phyloP scores from a whole-genome alignment of 2,888 invertebrate genomes.

The Hypomecis atomaria region DNA sequence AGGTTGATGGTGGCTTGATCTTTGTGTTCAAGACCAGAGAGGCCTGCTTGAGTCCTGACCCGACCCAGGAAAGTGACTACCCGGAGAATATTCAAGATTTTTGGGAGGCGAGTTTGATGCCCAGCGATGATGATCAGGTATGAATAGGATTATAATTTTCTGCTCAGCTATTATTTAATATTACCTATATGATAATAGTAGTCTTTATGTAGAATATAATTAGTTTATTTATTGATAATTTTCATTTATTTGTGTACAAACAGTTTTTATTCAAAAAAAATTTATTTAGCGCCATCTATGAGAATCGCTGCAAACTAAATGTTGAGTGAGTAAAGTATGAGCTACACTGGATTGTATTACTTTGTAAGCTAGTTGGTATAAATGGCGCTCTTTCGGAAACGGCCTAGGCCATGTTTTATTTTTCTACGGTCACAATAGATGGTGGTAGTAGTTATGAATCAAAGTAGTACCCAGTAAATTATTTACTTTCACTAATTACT shows the following conservation, averaged over 20 bases:
- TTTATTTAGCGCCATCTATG: constrained; percentile 36
- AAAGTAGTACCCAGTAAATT: not conserved
- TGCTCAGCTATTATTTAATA: too few species aligned
- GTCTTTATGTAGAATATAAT: not conserved
- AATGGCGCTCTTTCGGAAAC: constrained; percentile 15
- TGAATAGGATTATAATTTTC: not conserved
- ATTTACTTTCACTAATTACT: not conserved
- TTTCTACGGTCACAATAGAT: constrained; percentile 1
- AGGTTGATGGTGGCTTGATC: constrained; percentile 76
- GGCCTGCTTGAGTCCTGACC: constrained; percentile 74
- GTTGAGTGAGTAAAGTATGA: too few species aligned
- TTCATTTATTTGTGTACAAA: too few species aligned
- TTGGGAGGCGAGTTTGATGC: constrained; percentile 67
- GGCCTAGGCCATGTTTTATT: not conserved
- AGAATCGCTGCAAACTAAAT: constrained; percentile 12
- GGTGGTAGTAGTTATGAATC: not conserved
- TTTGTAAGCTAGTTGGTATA: not conserved
- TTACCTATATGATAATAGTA: too few species aligned
- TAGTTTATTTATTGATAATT: too few species aligned
- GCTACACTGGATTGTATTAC: not conserved
- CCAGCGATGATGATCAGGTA: constrained; percentile 66
- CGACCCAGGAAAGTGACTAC: constrained; percentile 68
- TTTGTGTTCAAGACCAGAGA: constrained; percentile 71
- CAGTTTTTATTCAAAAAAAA: too few species aligned
- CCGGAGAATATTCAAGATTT: constrained; percentile 81